Evolutionary conservation across 2,113 vertebrate species (phyloP).

Genomic region (Larimichthys polyactis): DNA sequence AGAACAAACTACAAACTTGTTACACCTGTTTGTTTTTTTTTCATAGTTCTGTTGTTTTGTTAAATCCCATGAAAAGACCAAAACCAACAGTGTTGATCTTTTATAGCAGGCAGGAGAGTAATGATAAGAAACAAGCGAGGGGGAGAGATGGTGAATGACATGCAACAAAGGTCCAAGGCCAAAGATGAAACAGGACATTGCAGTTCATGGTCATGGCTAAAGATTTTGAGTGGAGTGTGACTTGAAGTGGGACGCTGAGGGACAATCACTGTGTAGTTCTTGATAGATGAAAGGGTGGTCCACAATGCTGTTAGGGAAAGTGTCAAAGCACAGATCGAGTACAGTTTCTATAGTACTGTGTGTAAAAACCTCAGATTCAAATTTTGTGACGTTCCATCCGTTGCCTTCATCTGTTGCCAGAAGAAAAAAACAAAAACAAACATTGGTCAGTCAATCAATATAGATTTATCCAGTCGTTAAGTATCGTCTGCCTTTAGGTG

Average conservation of each 20-base stretch:
- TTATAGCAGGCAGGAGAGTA: background rate
- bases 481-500: constrained; percentile 63
- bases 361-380: constrained; percentile 32
- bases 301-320: constrained; percentile 21
- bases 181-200: background rate
- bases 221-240: constrained; percentile 26
- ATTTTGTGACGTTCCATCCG: constrained; percentile 17
- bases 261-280: constrained; percentile 61
- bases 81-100: background rate
- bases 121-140: background rate
- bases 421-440: constrained; percentile 21
- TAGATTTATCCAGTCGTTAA: constrained; percentile 38
- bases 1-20: constrained; percentile 5
- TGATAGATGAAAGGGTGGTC: constrained; percentile 8
- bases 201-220: background rate
- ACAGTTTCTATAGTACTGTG: constrained; percentile 21
- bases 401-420: constrained; percentile 47
- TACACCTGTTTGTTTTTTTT: background rate
- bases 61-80: background rate
- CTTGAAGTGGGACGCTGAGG: constrained; percentile 59
- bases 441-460: constrained; percentile 43
- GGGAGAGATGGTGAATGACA: background rate
- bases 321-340: constrained; percentile 45
- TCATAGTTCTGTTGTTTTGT: background rate
- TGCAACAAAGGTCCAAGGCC: background rate